Conservation (phyloP, 2,888 invertebrate species). For the Phytoseiulus persimilis region DNA sequence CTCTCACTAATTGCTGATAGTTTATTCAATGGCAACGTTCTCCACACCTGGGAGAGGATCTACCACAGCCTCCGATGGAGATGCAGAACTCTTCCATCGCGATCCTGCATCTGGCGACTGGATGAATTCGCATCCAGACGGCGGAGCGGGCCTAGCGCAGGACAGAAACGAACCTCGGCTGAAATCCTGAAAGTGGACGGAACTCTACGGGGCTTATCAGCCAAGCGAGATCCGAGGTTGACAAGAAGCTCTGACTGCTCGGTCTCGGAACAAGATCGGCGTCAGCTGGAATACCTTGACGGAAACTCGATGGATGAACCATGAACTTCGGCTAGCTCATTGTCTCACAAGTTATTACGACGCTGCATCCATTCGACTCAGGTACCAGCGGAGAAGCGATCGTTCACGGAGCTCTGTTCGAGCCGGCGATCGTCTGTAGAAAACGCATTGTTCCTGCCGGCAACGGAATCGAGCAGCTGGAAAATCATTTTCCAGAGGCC, state of each 20-base stretch:
- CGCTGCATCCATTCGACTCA: neutral
- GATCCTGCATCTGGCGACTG: too few relatives aligned
- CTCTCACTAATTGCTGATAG: neutral
- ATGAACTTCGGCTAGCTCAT: neutral
- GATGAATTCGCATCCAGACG: too few relatives aligned
- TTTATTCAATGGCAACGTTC: neutral
- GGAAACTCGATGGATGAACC: neutral
- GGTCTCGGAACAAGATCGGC: neutral
- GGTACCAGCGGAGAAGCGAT: neutral
- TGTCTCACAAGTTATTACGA: neutral
- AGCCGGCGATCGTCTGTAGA: neutral
- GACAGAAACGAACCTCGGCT: too few relatives aligned
- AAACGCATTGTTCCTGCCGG: neutral
- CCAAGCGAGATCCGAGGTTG: too few relatives aligned
- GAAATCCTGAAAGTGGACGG: too few relatives aligned
- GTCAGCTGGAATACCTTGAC: too few relatives aligned
- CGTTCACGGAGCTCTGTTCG: neutral
- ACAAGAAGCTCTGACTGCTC: too few relatives aligned
- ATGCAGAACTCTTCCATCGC: too few relatives aligned
- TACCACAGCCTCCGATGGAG: too few relatives aligned
- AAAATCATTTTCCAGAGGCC: neutral
- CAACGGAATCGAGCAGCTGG: neutral
- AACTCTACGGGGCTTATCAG: too few relatives aligned
- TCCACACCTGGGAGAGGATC: neutral
- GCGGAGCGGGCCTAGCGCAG: too few relatives aligned